A percentile compares a stretch with the other conserved stretches of the same genome.
Conservation (phyloP, 2,113 vertebrate species). For the Cranoglanis bouderius region DNA sequence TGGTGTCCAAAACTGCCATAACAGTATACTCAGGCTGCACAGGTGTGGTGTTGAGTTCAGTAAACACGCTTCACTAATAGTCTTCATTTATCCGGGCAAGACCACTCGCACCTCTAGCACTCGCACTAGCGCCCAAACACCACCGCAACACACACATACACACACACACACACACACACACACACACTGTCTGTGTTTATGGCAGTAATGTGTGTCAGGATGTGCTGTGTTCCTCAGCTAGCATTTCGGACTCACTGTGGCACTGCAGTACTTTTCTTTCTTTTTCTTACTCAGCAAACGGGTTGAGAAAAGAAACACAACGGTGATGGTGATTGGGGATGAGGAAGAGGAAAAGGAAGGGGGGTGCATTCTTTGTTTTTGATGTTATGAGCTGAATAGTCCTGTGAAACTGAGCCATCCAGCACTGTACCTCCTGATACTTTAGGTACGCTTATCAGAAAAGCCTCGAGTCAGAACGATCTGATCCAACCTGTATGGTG, state of each 20-base stretch:
- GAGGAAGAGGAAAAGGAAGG: not conserved
- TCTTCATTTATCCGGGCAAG: not conserved
- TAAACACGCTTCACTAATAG: conserved; percentile 37
- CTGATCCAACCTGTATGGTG: not conserved
- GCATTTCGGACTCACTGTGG: conserved; percentile 24
- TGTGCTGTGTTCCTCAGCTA: conserved; percentile 7
- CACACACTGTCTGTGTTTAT: not conserved
- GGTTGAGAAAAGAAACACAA: not conserved
- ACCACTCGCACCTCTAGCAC: conserved; percentile 11
- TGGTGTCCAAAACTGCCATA: conserved; percentile 56
- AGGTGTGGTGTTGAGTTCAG: conserved; percentile 48
- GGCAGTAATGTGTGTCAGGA: not conserved
- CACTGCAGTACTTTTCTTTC: not conserved
- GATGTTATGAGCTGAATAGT: conserved; percentile 51
- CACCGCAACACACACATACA: not conserved
- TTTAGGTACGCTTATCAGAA: conserved; percentile 28
- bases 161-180: not conserved
- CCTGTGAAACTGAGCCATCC: conserved; percentile 64
- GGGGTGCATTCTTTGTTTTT: conserved; percentile 24
- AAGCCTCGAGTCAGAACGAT: not conserved
- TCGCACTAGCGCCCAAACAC: not conserved
- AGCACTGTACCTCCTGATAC: conserved; percentile 19
- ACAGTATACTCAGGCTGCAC: conserved; percentile 54
- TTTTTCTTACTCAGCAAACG: conserved; percentile 4
- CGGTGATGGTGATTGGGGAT: too few species aligned